A percentile compares a stretch with the other conserved stretches of the same genome.
Evolutionary conservation across 2,797 vertebrate genomes (phyloP).

Genomic region (Diglossa cyanea): DNA sequence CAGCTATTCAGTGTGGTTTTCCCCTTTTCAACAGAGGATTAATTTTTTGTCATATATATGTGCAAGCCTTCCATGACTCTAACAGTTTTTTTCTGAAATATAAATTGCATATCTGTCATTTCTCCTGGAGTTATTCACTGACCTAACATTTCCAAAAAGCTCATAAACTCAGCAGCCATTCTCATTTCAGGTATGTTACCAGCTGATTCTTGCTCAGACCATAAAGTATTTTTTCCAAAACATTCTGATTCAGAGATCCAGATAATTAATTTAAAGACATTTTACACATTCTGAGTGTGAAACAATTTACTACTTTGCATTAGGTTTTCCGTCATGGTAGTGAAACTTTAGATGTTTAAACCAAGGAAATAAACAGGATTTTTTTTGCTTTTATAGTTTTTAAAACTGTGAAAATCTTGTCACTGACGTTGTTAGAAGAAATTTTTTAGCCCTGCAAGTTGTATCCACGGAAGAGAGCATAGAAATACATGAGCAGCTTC

Average conservation of each 20-base stretch:
- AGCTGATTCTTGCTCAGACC: background rate
- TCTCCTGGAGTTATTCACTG: slow-evolving; percentile 83
- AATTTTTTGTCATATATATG: background rate
- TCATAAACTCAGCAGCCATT: slow-evolving; percentile 81
- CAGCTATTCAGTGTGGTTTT: background rate
- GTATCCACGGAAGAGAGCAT: background rate
- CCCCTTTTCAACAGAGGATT: background rate
- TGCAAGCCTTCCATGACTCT: background rate
- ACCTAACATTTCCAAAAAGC: slow-evolving; percentile 79
- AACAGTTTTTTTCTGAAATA: slow-evolving; percentile 64
- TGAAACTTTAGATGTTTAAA: background rate
- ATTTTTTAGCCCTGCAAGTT: background rate
- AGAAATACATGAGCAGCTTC: background rate
- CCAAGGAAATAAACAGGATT: background rate
- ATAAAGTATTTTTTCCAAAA: background rate
- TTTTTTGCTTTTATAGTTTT: background rate
- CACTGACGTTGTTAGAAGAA: background rate
- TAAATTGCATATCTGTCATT: slow-evolving; percentile 81
- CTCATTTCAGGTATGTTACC: slow-evolving; percentile 75
- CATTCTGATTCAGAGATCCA: background rate
- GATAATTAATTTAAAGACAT: background rate
- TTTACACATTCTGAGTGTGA: background rate
- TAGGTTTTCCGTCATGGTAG: background rate
- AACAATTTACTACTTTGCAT: background rate
- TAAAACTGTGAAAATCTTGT: background rate